Evolutionary conservation across 1,140 invertebrate species (phyloP).

Genomic region (Ganaspis sp.): DNA sequence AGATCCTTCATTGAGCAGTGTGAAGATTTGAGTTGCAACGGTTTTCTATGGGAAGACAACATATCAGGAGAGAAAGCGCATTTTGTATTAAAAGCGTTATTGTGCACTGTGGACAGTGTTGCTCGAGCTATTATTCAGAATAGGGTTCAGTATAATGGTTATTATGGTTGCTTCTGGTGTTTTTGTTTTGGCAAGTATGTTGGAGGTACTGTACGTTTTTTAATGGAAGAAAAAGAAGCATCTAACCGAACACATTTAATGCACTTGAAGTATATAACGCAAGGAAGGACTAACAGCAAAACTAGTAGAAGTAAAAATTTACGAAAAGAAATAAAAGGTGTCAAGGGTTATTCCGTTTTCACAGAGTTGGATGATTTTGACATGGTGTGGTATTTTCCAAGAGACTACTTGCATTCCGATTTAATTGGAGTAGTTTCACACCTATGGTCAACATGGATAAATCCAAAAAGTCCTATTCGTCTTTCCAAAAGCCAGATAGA

Average conservation of each 20-base stretch:
- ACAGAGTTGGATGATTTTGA: constrained; percentile 30
- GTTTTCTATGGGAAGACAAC: too few relatives aligned
- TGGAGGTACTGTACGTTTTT: too few relatives aligned
- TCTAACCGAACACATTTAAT: background rate
- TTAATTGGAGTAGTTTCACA: constrained; percentile 26
- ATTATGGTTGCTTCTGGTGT: too few relatives aligned
- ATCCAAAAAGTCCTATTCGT: background rate
- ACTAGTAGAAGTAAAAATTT: background rate
- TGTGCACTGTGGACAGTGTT: too few relatives aligned
- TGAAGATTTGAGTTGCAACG: too few relatives aligned
- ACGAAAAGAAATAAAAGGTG: constrained; percentile 29
- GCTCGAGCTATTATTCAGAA: too few relatives aligned
- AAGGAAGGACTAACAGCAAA: background rate
- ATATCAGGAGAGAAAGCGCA: too few relatives aligned
- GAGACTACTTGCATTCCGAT: constrained; percentile 41
- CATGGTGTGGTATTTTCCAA: constrained; percentile 31
- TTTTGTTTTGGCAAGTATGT: too few relatives aligned
- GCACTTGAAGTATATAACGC: background rate
- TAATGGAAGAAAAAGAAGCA: background rate
- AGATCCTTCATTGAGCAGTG: too few relatives aligned
- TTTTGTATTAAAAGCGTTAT: too few relatives aligned
- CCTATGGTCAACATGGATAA: background rate
- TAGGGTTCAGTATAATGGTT: too few relatives aligned
- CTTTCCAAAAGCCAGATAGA: constrained; percentile 24
- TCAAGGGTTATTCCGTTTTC: constrained; percentile 35